A percentile compares a stretch with the other conserved stretches of the same genome.
Conservation (phyloP, 2,888 invertebrate genomes). For the Odontomyia ornata region DNA sequence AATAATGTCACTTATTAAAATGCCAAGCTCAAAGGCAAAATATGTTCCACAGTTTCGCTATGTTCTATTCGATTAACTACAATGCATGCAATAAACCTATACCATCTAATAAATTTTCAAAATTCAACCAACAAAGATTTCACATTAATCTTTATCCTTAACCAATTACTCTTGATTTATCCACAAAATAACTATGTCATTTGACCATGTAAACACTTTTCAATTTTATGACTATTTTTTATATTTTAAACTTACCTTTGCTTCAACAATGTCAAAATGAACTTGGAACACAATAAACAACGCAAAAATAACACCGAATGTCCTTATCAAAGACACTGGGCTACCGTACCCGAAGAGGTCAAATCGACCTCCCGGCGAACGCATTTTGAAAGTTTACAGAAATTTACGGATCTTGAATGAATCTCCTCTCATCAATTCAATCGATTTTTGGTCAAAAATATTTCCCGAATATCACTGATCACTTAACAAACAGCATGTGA, state of each 20-base stretch:
- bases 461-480: constrained; percentile 5
- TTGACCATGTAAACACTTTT: background rate
- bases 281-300: constrained; percentile 55
- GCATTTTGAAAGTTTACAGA: constrained; percentile 50
- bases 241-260: constrained; percentile 58
- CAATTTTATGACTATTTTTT: background rate
- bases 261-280: constrained; percentile 56
- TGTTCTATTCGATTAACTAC: too few species aligned
- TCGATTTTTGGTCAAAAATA: background rate
- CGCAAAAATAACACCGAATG: constrained; percentile 56
- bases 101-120: too few species aligned
- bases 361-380: constrained; percentile 60
- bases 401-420: constrained; percentile 49
- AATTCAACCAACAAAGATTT: too few species aligned
- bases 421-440: constrained; percentile 51
- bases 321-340: constrained; percentile 50
- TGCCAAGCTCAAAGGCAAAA: too few species aligned
- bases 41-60: too few species aligned
- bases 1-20: too few species aligned
- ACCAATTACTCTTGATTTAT: too few species aligned
- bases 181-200: too few species aligned
- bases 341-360: constrained; percentile 58
- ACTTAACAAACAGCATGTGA: constrained; percentile 31
- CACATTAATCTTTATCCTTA: too few species aligned
- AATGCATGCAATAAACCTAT: too few species aligned